Base-by-base conservation (phyloP, 1,140 invertebrate species). In the Gonatopus flavifemur region DNA sequence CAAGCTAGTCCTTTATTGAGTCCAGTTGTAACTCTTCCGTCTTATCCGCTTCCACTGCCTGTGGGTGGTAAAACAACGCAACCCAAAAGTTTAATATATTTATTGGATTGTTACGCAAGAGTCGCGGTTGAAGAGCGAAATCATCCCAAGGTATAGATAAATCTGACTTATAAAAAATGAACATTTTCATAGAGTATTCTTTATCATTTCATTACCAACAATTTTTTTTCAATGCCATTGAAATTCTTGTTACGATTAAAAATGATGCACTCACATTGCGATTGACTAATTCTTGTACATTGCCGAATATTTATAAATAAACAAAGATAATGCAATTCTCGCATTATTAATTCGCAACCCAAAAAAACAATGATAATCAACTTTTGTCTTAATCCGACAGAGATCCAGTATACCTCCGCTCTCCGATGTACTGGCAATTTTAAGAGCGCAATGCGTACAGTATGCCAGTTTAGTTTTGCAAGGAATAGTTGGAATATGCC, bases 121-220 rank as follows among this genome's bases (percentile, higher is more conserved):
- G 83, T 87, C 7, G 81, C 82, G 31, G 57, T 83, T 1, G 86
- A 89, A 62, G 86, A 88, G 66, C 79, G 83, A 57, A 86, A 86
- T 69, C 79, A 88, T 67, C 87, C 89, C 16, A 93, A 91, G 80
- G 84, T 85, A 56, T 10, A 28, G 18, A 30, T 9, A 12, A 22
- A 44, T 48, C 21, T 40, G 32, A 32, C 13, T 42, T 20, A 15
- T 37, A n/a, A n/a, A n/a, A n/a, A n/a, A n/a, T n/a, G n/a, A n/a
- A n/a, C n/a, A n/a, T n/a, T n/a, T n/a, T n/a, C n/a, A n/a, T n/a
- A n/a, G n/a, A n/a, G n/a, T n/a, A n/a, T n/a, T n/a, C n/a, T n/a
- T n/a, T n/a, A n/a, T n/a, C n/a, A n/a, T n/a, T n/a, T n/a, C n/a
- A n/a, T n/a, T n/a, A n/a, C n/a, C n/a, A n/a, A n/a, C n/a, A n/a